Conservation (phyloP, 2,888 invertebrate species). For the Kuschelorhynchus macadamiae region DNA sequence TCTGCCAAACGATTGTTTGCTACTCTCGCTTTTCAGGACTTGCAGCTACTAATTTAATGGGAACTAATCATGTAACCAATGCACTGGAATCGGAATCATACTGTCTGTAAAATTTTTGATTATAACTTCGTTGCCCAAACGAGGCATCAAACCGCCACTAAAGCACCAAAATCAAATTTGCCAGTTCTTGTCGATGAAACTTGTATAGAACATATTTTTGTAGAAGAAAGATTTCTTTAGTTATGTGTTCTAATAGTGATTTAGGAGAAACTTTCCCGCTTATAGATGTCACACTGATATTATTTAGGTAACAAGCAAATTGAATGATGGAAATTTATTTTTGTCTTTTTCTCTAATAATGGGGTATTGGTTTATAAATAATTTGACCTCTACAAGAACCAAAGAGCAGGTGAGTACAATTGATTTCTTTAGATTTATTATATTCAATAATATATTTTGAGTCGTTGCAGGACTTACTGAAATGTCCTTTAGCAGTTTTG, state of each 20-base stretch:
- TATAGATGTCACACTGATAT: neutral
- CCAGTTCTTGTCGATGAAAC: no score
- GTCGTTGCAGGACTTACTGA: neutral
- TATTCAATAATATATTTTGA: neutral
- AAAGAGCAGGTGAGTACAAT: neutral
- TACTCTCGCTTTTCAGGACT: no score
- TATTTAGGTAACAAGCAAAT: neutral
- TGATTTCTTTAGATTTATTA: neutral
- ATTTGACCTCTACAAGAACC: conserved; percentile 2
- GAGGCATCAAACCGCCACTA: neutral
- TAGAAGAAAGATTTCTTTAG: neutral
- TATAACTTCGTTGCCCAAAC: neutral
- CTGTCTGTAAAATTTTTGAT: neutral
- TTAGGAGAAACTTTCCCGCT: neutral
- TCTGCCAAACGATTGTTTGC: no score
- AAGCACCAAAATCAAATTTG: neutral
- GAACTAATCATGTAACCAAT: neutral
- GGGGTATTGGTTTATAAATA: neutral
- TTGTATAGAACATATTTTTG: neutral
- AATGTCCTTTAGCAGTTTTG: neutral
- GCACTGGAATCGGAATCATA: neutral
- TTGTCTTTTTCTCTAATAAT: conserved; percentile 1
- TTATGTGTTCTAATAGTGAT: neutral
- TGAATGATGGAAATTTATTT: neutral
- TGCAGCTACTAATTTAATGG: no score